Evolutionary conservation across 2,113 vertebrate species (phyloP), one percentile per base, ranked within the genome.

Genomic region (Lepus americanus): DNA sequence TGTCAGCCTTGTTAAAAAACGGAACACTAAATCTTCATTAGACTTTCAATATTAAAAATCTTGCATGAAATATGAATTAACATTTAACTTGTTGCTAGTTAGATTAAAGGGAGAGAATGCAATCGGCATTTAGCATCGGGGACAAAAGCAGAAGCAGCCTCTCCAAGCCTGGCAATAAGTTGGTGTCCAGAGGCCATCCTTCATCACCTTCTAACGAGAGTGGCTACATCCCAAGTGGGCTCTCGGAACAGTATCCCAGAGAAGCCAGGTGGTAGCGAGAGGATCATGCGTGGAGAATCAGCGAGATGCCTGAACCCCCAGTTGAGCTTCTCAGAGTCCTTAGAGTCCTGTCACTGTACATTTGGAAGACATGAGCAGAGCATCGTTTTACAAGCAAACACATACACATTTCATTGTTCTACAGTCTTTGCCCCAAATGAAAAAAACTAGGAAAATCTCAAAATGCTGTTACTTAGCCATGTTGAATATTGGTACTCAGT

Each of bases 11-110:
- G 98, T 98, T 98, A 98, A 98, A 97, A 98, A 98, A 97, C n/a
- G 39, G 93, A 98, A 98, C 89, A 94, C 97, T 98, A 98, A 98
- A 98, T 98, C 98, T 98, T 98, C 98, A 98, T 98, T 98, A 98
- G 97, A 98, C 97, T 98, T 98, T 98, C 97, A 98, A 94, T 98
- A 98, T 98, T 98, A 98, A 98, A 95, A 97, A 96, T 97, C 97
- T 98, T 97, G 95, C 96, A 98, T 98, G 97, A 98, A 98, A 98
- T 98, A 98, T 98, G 98, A 98, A 98, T 98, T 98, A 98, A 97
- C 97, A 96, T 97, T 98, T 98, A 97, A 98, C 98, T 98, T 98
- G 98, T 98, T 98, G 98, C 98, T 97, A 81, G 92, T 95, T 92
- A 96, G 76, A 97, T 96, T 93, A 97, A 97, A 94, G 93, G 92